These are phyloP conservation scores for Ovis canadensis DNA, from an alignment of 2,113 vertebrate species.

Conservation along the genomic window DNA sequence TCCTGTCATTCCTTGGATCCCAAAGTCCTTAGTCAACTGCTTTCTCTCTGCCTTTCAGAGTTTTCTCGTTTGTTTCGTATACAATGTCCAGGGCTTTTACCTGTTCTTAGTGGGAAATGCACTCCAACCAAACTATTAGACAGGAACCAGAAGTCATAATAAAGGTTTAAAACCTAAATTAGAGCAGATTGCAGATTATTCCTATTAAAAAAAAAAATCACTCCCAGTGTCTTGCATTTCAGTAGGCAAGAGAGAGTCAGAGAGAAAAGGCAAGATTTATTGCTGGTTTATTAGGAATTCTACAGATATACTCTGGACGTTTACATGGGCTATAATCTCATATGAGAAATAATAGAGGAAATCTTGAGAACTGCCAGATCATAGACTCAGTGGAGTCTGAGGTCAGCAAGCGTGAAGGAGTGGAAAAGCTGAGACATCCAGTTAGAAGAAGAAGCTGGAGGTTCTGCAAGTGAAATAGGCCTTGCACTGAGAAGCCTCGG, in stretches of 20 bases:
- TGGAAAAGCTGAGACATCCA: background rate
- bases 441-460: background rate
- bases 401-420: background rate
- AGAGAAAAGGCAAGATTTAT: background rate
- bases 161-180: conserved; percentile 9
- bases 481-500: background rate
- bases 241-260: background rate
- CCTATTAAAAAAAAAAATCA: background rate
- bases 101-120: background rate
- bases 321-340: background rate
- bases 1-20: background rate
- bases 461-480: background rate
- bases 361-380: background rate
- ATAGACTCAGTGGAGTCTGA: background rate
- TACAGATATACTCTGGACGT: background rate
- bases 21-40: background rate
- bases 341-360: background rate
- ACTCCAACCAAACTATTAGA: background rate
- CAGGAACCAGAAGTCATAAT: background rate
- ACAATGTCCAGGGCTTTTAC: background rate
- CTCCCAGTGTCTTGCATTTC: background rate
- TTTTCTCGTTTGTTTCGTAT: background rate
- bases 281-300: background rate
- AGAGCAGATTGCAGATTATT: background rate
- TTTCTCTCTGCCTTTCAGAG: background rate